These are phyloP conservation scores for Upupa epops DNA, from an alignment of 2,113 vertebrate genomes.

Conservation along the genomic window DNA sequence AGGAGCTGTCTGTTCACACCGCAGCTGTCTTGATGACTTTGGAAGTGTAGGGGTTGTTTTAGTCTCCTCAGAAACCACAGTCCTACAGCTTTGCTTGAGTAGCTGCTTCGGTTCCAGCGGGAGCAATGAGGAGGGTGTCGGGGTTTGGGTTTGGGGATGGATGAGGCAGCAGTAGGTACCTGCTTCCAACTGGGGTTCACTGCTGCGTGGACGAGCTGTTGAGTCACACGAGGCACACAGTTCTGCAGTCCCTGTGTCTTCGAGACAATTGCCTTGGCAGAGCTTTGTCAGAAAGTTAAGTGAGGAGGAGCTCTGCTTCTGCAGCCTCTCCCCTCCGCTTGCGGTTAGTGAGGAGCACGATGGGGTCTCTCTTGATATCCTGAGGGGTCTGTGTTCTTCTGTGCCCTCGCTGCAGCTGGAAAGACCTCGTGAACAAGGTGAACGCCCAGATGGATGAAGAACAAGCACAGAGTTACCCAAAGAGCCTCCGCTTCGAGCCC, in stretches of 20 bases:
- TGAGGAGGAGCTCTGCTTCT: neutral
- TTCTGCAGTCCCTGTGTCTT: neutral
- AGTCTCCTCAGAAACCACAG: neutral
- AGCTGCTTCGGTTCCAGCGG: neutral
- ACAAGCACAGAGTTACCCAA: neutral
- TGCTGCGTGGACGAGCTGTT: neutral
- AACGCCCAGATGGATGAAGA: neutral
- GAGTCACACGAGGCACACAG: neutral
- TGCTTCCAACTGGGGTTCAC: neutral
- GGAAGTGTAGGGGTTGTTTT: neutral
- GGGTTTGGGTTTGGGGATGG: neutral
- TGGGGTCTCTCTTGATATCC: neutral
- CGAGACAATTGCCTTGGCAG: neutral
- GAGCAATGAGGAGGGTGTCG: neutral
- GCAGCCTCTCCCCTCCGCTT: neutral
- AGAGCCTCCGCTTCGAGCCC: neutral
- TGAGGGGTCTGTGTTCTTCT: neutral
- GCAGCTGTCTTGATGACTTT: neutral
- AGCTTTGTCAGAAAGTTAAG: neutral
- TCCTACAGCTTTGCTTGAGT: neutral
- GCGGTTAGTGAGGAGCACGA: neutral
- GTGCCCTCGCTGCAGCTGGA: slow-evolving; percentile 34
- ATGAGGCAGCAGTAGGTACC: neutral
- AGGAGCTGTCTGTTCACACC: neutral
- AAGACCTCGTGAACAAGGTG: slow-evolving; percentile 42